Percentiles rank a stretch among this genome's conserved stretches.
Conservation (phyloP, 1,140 invertebrate species). For the Hylaeus anthracinus region DNA sequence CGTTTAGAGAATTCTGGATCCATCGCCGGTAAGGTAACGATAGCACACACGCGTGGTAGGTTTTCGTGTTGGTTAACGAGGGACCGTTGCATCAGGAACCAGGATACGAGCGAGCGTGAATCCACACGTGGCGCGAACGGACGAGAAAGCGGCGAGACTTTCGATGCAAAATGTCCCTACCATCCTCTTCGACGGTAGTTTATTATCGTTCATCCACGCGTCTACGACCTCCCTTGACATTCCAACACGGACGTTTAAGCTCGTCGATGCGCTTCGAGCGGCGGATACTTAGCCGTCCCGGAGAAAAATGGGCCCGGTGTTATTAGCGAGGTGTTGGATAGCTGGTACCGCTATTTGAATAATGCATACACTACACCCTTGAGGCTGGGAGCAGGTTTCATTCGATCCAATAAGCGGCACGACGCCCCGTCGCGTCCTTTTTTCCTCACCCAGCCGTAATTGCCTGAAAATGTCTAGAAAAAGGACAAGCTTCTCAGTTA, state of each 20-base stretch:
- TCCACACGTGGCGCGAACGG: background rate
- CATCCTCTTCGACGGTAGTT: background rate
- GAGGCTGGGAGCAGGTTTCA: slow-evolving; percentile 14
- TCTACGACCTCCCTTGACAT: slow-evolving; percentile 29
- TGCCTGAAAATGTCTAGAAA: slow-evolving; percentile 12
- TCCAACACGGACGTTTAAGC: slow-evolving; percentile 31
- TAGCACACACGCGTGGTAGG: too few relatives aligned
- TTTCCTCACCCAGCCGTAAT: background rate
- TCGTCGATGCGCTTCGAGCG: slow-evolving; percentile 39
- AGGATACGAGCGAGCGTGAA: background rate
- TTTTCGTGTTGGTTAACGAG: background rate
- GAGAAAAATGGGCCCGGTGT: slow-evolving; percentile 39
- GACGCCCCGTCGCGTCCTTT: background rate
- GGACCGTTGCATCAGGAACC: background rate
- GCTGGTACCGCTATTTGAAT: slow-evolving; percentile 48
- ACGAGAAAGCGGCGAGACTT: background rate
- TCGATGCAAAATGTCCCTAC: background rate
- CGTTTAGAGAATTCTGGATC: too few relatives aligned
- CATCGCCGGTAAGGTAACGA: too few relatives aligned
- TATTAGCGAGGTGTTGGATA: slow-evolving; percentile 46
- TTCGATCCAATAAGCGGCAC: slow-evolving; percentile 25
- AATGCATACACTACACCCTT: slow-evolving; percentile 40
- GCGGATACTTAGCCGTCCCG: slow-evolving; percentile 16
- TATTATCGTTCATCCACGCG: slow-evolving; percentile 31
- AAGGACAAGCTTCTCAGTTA: background rate